These are phyloP conservation scores for Heliconius hewitsoni DNA, from an alignment of 1,140 invertebrate species.

Conservation along the genomic window DNA sequence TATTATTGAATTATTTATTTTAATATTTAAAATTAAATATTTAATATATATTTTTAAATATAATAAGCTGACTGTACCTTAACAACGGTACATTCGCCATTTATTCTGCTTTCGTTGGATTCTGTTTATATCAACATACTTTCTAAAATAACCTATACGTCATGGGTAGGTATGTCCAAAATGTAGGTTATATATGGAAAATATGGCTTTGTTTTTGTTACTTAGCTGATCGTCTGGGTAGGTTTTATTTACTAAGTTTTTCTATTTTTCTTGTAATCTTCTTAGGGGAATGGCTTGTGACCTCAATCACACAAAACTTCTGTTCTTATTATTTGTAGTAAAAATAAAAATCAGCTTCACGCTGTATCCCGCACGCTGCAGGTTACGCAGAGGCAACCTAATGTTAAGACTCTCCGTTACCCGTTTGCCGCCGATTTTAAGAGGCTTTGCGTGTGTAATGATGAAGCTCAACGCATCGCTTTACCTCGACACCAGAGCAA, in stretches of 20 bases:
- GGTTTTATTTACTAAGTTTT: slow-evolving; percentile 38
- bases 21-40: too few relatives aligned
- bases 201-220: slow-evolving; percentile 65
- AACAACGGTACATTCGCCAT: slow-evolving; percentile 21
- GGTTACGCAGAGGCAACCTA: too few relatives aligned
- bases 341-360: not conserved
- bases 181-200: slow-evolving; percentile 41
- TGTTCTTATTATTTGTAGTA: not conserved
- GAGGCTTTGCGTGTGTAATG: too few relatives aligned
- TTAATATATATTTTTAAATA: slow-evolving; percentile 16
- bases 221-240: slow-evolving; percentile 38
- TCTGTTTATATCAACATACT: slow-evolving; percentile 36
- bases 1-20: too few relatives aligned
- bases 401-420: too few relatives aligned
- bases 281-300: slow-evolving; percentile 26
- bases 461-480: too few relatives aligned
- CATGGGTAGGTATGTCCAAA: slow-evolving; percentile 36
- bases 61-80: not conserved
- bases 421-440: too few relatives aligned
- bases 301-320: slow-evolving; percentile 14
- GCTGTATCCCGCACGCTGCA: too few relatives aligned
- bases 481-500: too few relatives aligned
- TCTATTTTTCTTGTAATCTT: slow-evolving; percentile 36
- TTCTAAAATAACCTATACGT: slow-evolving; percentile 39
- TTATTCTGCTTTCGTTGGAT: slow-evolving; percentile 23